Conservation (phyloP, 2,113 vertebrate genomes). For the Dasyurus viverrinus region DNA sequence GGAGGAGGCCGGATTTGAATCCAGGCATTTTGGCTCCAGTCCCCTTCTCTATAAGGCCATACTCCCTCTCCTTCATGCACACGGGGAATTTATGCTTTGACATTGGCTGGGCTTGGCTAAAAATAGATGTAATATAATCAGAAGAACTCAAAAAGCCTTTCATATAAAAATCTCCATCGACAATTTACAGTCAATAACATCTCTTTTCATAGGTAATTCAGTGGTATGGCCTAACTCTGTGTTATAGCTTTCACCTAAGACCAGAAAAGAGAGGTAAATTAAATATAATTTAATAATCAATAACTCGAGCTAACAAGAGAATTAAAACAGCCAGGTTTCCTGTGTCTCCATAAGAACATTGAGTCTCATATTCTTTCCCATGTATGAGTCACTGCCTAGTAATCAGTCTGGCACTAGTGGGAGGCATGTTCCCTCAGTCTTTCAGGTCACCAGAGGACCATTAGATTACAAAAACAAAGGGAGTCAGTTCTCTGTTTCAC, state of each 20-base stretch:
- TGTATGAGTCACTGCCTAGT: neutral
- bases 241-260: neutral
- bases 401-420: neutral
- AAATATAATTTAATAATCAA: neutral
- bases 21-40: neutral
- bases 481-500: neutral
- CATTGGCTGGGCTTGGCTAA: neutral
- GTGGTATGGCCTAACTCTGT: neutral
- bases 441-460: neutral
- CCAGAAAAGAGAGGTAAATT: neutral
- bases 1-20: neutral
- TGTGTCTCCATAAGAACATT: neutral
- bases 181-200: neutral
- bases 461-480: neutral
- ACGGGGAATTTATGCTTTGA: neutral
- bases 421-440: neutral
- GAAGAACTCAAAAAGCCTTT: neutral
- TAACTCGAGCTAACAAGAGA: neutral
- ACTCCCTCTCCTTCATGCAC: neutral
- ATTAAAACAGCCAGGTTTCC: neutral
- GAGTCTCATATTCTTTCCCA: neutral
- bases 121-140: neutral
- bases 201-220: neutral
- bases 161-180: neutral
- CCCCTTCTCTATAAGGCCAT: neutral